Conservation (phyloP, 1,140 invertebrate genomes). For the Bombus superbus region DNA sequence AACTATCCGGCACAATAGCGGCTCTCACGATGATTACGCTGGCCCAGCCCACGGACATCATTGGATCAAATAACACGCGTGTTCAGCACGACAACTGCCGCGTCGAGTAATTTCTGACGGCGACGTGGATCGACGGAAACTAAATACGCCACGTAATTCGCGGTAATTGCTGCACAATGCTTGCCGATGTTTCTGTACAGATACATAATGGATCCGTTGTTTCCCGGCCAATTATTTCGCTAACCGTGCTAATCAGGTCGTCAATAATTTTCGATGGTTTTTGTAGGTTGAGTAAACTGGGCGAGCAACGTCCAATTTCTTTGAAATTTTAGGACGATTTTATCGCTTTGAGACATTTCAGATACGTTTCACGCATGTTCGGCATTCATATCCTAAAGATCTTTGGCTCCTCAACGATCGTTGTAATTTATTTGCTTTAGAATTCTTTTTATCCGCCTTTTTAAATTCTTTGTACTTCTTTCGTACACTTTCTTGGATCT, state of each 20-base stretch:
- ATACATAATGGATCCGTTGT: neutral
- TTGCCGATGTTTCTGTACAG: neutral
- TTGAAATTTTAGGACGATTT: neutral
- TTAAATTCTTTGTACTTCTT: neutral
- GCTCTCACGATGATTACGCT: constrained; percentile 37
- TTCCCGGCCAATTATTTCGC: neutral
- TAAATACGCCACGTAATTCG: neutral
- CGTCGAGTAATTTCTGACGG: constrained; percentile 16
- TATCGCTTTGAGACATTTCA: neutral
- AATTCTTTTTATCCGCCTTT: neutral
- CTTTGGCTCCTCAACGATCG: no score
- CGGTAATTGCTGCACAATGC: neutral
- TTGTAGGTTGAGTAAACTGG: neutral
- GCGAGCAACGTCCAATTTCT: neutral
- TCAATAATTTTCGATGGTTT: neutral
- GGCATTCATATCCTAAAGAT: no score
- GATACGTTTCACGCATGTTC: no score
- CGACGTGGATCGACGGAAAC: constrained; percentile 20
- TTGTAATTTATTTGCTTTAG: no score
- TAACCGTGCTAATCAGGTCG: neutral
- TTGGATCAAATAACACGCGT: constrained; percentile 39
- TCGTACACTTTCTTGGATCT: no score
- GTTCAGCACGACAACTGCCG: constrained; percentile 20
- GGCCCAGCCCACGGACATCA: neutral
- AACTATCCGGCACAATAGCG: constrained; percentile 25